Conservation (phyloP, 1,140 invertebrate species). For the Drosophila virilis region DNA sequence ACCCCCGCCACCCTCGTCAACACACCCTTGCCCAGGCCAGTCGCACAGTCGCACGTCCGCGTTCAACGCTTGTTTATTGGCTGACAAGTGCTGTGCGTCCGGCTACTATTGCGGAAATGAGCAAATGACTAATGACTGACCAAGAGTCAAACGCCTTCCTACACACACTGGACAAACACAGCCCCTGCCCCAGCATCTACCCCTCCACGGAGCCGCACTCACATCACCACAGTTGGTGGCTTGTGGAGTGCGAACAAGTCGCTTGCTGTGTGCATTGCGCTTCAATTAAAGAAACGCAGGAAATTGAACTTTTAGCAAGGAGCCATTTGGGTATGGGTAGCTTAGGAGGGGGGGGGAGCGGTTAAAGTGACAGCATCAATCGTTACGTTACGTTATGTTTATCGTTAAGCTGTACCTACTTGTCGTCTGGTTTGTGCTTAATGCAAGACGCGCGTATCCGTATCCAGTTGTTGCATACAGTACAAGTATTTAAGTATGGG, state of each 20-base stretch:
- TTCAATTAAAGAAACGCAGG: conserved; percentile 80
- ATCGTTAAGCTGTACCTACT: conserved; percentile 53
- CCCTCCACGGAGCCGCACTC: neutral
- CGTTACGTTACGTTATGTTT: conserved; percentile 5
- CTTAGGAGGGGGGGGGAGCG: neutral
- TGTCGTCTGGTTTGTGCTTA: conserved; percentile 47
- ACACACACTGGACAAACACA: conserved; percentile 21
- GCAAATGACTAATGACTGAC: conserved; percentile 82
- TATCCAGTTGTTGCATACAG: conserved; percentile 74
- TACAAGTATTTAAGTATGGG: conserved; percentile 19
- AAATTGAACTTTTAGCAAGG: conserved; percentile 79
- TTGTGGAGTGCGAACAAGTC: conserved; percentile 4
- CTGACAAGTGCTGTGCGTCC: conserved; percentile 81
- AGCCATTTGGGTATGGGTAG: conserved; percentile 7
- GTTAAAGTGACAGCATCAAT: conserved; percentile 41
- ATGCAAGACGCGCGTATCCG: conserved; percentile 56
- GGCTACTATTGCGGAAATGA: conserved; percentile 77
- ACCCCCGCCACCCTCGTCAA: too few species aligned
- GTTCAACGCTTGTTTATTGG: conserved; percentile 69
- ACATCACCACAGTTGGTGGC: too few species aligned
- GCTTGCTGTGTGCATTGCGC: conserved; percentile 66
- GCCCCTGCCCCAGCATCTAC: neutral
- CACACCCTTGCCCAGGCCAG: neutral
- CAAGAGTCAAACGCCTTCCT: conserved; percentile 55
- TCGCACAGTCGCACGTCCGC: neutral